Evolutionary conservation across 1,140 invertebrate species (phyloP).

Genomic region (Drosophila truncata): DNA sequence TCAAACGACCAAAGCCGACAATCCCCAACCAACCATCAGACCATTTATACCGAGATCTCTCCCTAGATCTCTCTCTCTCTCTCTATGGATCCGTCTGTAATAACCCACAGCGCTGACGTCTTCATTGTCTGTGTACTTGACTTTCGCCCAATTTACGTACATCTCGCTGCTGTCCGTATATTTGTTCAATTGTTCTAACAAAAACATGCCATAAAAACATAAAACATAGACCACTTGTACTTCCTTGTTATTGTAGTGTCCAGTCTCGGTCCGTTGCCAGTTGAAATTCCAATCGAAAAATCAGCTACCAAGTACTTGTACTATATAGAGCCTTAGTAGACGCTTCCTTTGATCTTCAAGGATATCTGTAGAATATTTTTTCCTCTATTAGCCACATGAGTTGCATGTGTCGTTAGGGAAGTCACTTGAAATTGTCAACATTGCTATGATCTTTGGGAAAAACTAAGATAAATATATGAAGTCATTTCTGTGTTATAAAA

Average conservation of each 20-base stretch:
- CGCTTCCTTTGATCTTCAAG: conserved; percentile 51
- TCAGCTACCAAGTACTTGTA: conserved; percentile 10
- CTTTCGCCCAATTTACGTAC: conserved; percentile 73
- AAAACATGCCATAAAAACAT: conserved; percentile 71
- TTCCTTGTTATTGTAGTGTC: conserved; percentile 58
- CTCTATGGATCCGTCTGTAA: conserved; percentile 49
- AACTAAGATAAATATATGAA: too few species aligned
- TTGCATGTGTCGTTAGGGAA: conserved; percentile 52
- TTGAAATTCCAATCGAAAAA: conserved; percentile 8
- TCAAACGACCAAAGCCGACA: conserved; percentile 63
- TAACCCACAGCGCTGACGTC: conserved; percentile 84
- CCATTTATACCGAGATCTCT: neutral
- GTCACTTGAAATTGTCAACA: conserved; percentile 4
- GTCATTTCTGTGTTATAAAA: too few species aligned
- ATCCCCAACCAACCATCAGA: conserved; percentile 8
- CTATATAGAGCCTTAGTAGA: conserved; percentile 3
- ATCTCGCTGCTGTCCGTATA: conserved; percentile 11
- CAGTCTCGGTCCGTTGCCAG: conserved; percentile 33
- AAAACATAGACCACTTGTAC: conserved; percentile 49
- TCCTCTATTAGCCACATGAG: conserved; percentile 50
- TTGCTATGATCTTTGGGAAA: too few species aligned
- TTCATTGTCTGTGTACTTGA: conserved; percentile 80
- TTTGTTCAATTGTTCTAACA: conserved; percentile 80
- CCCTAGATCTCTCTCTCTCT: conserved; percentile 7
- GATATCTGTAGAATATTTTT: neutral